A percentile compares a stretch with the other conserved stretches of the same genome.
Conservation (phyloP, 2,888 invertebrate genomes). For the Zaprionus lineosus region DNA sequence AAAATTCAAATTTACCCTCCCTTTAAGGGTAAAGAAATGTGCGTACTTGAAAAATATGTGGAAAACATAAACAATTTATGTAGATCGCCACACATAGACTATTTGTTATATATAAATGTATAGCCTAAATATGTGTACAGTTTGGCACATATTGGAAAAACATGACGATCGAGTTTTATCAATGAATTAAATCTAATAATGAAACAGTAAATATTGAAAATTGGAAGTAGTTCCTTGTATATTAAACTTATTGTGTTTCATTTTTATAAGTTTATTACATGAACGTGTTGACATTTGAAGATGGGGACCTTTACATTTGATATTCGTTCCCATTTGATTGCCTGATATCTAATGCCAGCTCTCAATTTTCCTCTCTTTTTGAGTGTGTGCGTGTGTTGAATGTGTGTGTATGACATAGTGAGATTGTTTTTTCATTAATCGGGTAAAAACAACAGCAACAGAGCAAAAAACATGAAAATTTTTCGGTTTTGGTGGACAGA, state of each 20-base stretch:
- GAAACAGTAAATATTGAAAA: not conserved
- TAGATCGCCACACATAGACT: not conserved
- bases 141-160: slow-evolving; percentile 41
- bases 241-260: slow-evolving; percentile 1
- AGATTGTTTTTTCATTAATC: slow-evolving; percentile 48
- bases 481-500: slow-evolving; percentile 48
- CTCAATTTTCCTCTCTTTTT: slow-evolving; percentile 2
- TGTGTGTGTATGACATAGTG: slow-evolving; percentile 28
- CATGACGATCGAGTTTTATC: slow-evolving; percentile 58
- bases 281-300: slow-evolving; percentile 25
- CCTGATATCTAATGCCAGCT: slow-evolving; percentile 42
- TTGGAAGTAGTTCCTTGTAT: slow-evolving; percentile 5
- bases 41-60: slow-evolving; percentile 29
- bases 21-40: slow-evolving; percentile 17
- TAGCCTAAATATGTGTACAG: slow-evolving; percentile 1
- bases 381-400: slow-evolving; percentile 1
- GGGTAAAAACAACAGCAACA: slow-evolving; percentile 54
- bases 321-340: slow-evolving; percentile 19
- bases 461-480: slow-evolving; percentile 71
- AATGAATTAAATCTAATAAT: slow-evolving; percentile 45
- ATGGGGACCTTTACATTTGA: slow-evolving; percentile 26
- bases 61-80: slow-evolving; percentile 39
- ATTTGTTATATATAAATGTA: slow-evolving; percentile 3
- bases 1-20: slow-evolving; percentile 5
- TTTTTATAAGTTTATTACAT: not conserved